These are phyloP conservation scores for Theretra japonica DNA, from an alignment of 2,888 invertebrate genomes.

Conservation along the genomic window DNA sequence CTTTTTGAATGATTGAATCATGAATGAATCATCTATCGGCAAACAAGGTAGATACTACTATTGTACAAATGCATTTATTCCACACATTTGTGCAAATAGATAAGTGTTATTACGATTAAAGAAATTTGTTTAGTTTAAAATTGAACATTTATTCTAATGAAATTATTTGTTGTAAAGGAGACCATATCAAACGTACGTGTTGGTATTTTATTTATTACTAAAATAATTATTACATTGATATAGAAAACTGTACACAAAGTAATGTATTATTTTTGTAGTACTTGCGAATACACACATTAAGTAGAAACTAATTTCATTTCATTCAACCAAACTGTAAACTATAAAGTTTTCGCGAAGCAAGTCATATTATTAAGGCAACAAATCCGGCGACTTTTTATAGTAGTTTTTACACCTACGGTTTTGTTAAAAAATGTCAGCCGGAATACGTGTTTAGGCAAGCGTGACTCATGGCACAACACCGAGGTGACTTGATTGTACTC, in stretches of 20 bases:
- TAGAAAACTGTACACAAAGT: no score
- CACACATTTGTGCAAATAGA: no score
- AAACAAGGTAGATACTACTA: no score
- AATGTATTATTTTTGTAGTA: no score
- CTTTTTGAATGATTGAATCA: no score
- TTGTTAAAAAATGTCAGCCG: conserved; percentile 49
- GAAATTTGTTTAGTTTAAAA: no score
- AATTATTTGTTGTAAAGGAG: no score
- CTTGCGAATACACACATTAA: neutral
- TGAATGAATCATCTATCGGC: no score
- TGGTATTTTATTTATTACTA: neutral
- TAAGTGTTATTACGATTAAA: no score
- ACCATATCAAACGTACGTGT: neutral
- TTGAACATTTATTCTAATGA: no score
- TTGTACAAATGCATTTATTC: no score
- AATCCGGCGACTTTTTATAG: conserved; percentile 28
- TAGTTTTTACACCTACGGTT: conserved; percentile 43
- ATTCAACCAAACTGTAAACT: neutral
- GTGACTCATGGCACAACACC: conserved; percentile 55
- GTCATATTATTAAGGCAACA: neutral
- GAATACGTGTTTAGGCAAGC: conserved; percentile 57
- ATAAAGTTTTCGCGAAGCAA: neutral
- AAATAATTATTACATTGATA: no score
- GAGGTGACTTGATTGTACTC: conserved; percentile 7
- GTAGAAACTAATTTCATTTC: neutral